Percentiles rank a stretch among this genome's conserved stretches.
These are phyloP conservation scores for Umimayanthus kanabou DNA, from an alignment of 92 coral and sea anemone genomes.

Conservation along the genomic window DNA sequence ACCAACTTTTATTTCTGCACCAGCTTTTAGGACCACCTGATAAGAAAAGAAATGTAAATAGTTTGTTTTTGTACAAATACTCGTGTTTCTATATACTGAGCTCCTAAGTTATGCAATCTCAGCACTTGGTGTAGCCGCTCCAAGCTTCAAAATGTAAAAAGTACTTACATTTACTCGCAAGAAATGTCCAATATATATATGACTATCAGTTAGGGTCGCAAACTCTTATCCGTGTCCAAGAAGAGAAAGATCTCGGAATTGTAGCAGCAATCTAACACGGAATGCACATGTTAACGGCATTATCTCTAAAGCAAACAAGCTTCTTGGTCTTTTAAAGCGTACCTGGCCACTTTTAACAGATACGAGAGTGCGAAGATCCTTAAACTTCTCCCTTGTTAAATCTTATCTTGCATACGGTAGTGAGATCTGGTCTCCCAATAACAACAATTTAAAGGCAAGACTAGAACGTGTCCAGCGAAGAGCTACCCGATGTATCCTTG, in stretches of 20 bases:
- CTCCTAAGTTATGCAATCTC: too few species aligned
- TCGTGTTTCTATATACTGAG: not conserved
- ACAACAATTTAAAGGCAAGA: not conserved
- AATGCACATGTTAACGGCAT: too few species aligned
- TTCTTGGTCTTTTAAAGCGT: not conserved
- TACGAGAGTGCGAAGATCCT: not conserved
- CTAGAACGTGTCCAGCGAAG: not conserved
- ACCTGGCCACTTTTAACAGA: conserved; percentile 12
- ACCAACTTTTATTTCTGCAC: not conserved
- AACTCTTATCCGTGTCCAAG: not conserved
- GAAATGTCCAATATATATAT: not conserved
- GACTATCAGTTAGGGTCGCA: not conserved
- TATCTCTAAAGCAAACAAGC: not conserved
- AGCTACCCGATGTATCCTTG: too few species aligned
- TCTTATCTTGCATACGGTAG: not conserved
- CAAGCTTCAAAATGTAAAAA: not conserved
- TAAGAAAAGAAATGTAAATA: not conserved
- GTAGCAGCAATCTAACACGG: not conserved
- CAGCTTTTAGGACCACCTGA: not conserved
- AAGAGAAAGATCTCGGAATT: too few species aligned
- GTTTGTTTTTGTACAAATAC: not conserved
- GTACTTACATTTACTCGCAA: not conserved
- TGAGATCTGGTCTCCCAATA: not conserved
- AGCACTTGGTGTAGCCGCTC: too few species aligned
- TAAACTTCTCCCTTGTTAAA: not conserved